Conservation (phyloP, 2,888 invertebrate species). For the Limnephilus rhombicus region DNA sequence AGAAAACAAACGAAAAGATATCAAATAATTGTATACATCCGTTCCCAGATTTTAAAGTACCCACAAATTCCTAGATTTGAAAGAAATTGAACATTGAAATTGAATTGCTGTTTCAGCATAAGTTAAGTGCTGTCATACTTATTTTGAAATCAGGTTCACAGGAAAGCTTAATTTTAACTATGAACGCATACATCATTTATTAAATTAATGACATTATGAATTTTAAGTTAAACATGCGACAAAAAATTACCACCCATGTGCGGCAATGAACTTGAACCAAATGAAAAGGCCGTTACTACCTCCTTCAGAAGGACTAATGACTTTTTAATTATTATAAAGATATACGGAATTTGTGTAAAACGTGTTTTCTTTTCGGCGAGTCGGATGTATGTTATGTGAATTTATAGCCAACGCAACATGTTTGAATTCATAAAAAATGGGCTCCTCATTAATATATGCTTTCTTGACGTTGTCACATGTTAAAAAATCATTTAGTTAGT, state of each 20-base stretch:
- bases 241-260: neutral
- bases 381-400: neutral
- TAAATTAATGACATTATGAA: neutral
- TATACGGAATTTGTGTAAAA: neutral
- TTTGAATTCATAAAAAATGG: neutral
- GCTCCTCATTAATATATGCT: neutral
- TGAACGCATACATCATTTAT: neutral
- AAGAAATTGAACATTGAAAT: neutral
- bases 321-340: neutral
- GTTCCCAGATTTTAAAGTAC: neutral
- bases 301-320: neutral
- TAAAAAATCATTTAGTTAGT: neutral
- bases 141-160: neutral
- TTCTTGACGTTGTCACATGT: neutral
- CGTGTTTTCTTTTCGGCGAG: neutral
- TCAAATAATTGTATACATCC: slow-evolving; percentile 24
- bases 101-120: neutral
- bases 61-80: neutral
- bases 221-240: neutral
- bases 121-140: neutral
- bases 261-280: neutral
- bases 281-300: neutral
- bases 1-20: neutral
- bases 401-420: neutral
- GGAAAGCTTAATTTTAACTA: neutral